Percentiles rank a stretch among this genome's conserved stretches.
Conservation (phyloP, 2,797 vertebrate species). For the Podarcis siculus region DNA sequence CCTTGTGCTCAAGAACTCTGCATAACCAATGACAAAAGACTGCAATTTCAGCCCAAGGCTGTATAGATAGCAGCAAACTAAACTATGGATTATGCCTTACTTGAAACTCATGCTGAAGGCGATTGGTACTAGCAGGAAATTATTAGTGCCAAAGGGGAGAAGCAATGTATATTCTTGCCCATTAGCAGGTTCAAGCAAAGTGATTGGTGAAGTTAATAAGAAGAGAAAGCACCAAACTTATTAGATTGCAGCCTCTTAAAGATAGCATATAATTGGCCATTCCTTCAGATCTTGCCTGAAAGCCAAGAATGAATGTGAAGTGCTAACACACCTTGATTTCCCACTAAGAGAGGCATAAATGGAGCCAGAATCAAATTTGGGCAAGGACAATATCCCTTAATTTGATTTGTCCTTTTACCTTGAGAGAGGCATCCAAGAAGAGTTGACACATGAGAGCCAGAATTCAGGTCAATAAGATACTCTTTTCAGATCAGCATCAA, state of each 20-base stretch:
- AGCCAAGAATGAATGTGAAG: slow-evolving; percentile 13
- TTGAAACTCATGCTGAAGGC: not conserved
- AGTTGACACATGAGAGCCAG: not conserved
- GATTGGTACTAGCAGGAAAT: not conserved
- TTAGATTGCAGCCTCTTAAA: not conserved
- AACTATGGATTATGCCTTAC: not conserved
- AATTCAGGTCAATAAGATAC: not conserved
- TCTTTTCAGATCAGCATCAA: not conserved
- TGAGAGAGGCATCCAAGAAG: not conserved
- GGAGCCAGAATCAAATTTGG: not conserved
- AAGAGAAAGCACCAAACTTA: not conserved
- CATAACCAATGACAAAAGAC: not conserved
- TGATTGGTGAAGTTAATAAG: not conserved
- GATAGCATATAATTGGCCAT: not conserved
- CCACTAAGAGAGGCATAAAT: not conserved
- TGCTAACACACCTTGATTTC: slow-evolving; percentile 4
- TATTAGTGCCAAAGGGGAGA: not conserved
- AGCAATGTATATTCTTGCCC: not conserved
- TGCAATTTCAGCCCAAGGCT: not conserved
- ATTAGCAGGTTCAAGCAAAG: not conserved
- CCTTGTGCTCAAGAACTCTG: not conserved
- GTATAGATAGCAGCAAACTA: not conserved
- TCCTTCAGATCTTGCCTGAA: not conserved
- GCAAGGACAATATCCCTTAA: not conserved
- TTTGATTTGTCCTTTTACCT: not conserved